Percentiles rank a stretch among this genome's conserved stretches.
Conservation (phyloP, 2,797 vertebrate genomes). For the Diplodus sargus region DNA sequence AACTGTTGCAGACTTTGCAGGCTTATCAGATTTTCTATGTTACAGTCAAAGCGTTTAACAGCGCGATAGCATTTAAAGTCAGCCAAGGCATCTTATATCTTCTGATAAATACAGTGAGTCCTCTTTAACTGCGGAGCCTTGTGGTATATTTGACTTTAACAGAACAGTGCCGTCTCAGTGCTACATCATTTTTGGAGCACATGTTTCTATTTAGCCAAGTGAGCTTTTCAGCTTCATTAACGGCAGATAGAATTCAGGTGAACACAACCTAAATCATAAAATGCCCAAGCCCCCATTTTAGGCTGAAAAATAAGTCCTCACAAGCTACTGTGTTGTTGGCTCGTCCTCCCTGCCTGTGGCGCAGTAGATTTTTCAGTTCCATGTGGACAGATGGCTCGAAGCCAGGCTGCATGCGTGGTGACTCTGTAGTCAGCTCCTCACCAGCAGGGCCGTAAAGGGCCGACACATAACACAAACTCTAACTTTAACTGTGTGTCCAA, state of each 20-base stretch:
- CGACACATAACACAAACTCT: conserved; percentile 38
- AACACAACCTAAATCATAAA: conserved; percentile 36
- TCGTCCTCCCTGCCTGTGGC: conserved; percentile 70
- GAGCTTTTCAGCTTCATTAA: conserved; percentile 58
- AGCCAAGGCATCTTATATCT: conserved; percentile 8
- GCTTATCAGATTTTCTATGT: conserved; percentile 28
- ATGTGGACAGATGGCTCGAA: conserved; percentile 76
- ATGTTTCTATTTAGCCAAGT: conserved; percentile 55
- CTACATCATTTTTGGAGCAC: conserved; percentile 44
- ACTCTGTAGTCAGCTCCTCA: conserved; percentile 61
- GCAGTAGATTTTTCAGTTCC: conserved; percentile 77
- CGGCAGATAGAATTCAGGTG: conserved; percentile 44
- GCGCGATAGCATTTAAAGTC: background rate
- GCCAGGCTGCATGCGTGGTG: conserved; percentile 77
- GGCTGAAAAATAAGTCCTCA: conserved; percentile 44
- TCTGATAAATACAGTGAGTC: conserved; percentile 27
- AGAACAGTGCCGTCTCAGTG: conserved; percentile 52
- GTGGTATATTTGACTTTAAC: conserved; percentile 36
- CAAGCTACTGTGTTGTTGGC: conserved; percentile 56
- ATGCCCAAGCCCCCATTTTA: conserved; percentile 40
- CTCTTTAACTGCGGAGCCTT: conserved; percentile 30
- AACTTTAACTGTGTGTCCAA: conserved; percentile 13
- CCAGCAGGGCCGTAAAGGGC: conserved; percentile 44
- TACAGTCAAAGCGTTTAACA: conserved; percentile 12
- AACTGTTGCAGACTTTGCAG: conserved; percentile 15